Conservation (phyloP, 2,113 vertebrate species). For the Butastur rufipennis region DNA sequence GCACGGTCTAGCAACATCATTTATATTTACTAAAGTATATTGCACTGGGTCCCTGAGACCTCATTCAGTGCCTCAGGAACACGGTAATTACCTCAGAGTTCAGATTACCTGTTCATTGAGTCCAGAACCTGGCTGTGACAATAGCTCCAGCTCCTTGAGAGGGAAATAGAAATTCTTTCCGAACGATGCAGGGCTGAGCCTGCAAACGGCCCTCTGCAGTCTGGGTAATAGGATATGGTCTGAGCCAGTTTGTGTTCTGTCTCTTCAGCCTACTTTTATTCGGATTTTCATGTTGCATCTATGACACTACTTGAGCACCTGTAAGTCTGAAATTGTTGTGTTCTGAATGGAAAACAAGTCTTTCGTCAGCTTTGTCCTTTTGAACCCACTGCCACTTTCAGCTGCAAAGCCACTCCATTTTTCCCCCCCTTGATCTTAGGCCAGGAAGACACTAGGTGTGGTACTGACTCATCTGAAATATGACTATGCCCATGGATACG, state of each 20-base stretch:
- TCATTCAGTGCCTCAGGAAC: background rate
- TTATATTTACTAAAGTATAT: background rate
- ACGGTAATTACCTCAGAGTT: background rate
- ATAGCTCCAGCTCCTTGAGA: background rate
- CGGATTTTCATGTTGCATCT: background rate
- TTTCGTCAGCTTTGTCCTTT: background rate
- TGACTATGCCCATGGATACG: background rate
- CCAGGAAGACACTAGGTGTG: background rate
- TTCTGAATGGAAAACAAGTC: background rate
- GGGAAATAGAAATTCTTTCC: background rate
- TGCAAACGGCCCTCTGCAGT: background rate
- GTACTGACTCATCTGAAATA: background rate
- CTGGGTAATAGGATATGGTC: background rate
- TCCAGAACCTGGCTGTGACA: background rate
- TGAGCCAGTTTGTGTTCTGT: background rate
- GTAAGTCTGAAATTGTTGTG: background rate
- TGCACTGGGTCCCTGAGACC: background rate
- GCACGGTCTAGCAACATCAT: background rate
- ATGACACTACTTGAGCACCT: background rate
- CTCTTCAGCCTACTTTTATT: background rate
- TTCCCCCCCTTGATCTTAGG: fast-evolving
- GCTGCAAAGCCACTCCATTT: background rate
- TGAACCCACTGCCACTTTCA: background rate
- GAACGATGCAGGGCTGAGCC: background rate
- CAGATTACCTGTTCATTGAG: background rate